These are phyloP conservation scores for Darevskia mixta DNA, from an alignment of 2,797 vertebrate species.

Conservation along the genomic window DNA sequence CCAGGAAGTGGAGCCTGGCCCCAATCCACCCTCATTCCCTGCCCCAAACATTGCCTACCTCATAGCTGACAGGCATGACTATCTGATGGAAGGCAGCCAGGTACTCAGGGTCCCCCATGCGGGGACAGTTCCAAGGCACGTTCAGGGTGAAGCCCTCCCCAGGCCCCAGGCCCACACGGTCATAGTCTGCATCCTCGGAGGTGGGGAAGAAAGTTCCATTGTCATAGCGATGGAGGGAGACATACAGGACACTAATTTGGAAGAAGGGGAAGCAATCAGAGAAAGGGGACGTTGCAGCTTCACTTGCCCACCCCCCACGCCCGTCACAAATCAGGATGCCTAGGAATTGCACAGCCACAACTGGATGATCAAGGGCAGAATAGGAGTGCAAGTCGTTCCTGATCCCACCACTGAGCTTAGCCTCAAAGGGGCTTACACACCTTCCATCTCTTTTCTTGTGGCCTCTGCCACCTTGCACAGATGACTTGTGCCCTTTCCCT, in stretches of 20 bases:
- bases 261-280: neutral
- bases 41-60: conserved; percentile 76
- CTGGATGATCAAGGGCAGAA: neutral
- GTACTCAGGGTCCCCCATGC: conserved; percentile 89
- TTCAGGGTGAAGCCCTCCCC: conserved; percentile 90
- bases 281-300: neutral
- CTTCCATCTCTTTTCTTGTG: neutral
- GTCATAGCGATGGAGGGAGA: conserved; percentile 93
- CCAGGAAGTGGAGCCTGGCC: neutral
- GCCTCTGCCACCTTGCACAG: neutral
- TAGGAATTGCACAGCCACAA: neutral
- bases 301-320: no score
- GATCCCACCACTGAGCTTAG: neutral
- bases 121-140: conserved; percentile 86
- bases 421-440: neutral
- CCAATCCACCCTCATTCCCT: neutral
- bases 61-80: conserved; percentile 88
- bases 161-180: conserved; percentile 78
- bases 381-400: no score
- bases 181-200: conserved; percentile 82
- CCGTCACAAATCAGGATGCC: neutral
- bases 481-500: no score
- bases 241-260: conserved; percentile 84
- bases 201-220: conserved; percentile 87
- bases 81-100: conserved; percentile 86